Base-by-base conservation (phyloP, 2,888 invertebrate species). In the Pollenia griseotomentosa region DNA sequence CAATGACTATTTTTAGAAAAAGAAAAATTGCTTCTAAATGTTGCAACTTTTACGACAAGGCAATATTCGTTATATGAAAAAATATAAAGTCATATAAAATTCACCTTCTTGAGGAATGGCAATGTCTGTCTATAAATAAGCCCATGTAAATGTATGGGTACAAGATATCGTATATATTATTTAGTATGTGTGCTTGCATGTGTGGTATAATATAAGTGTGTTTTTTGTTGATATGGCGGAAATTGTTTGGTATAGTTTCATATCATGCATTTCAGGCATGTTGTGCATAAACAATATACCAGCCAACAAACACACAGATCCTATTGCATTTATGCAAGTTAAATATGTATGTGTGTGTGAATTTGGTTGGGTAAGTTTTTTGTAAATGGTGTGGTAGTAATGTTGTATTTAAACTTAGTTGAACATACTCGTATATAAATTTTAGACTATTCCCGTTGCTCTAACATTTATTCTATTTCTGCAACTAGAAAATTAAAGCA, bases 151-250 rank as follows among this genome's bases (percentile, higher is more conserved):
- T 44, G 16, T 10, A 16, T 9, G 19, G n/a, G 19, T 23, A 66
- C 66, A 23, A 66, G 48, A 51, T 44, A 42, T 23, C 68, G 42
- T 51, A 11, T 53, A n/a, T 53, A 16, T 14, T 42, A 16, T 33
- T 2, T n/a, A 40, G 16, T 42, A 14, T 53, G 40, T 14, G 16
- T 65, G 12, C 44, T 0, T 55, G 73, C 14, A n/a, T 16, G n/a
- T 51, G 48, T 65, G 65, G 2, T 55, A 61, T 57, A 16, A 75
- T 79, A 57, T 70, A 42, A 57, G 61, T 44, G 63, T 80, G 80
- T 83, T 80, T 75, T 6, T 55, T 61, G 48, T 68, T 77, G 81
- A 73, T 83, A 87, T 55, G 33, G 40, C 14, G 70, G 51, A 80
- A 75, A 87, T 73, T 66, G 74, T 63, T 79, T 79, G 66, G 16